These are phyloP conservation scores for Ormyrus thymus DNA, from an alignment of 2,888 invertebrate species.

Conservation along the genomic window DNA sequence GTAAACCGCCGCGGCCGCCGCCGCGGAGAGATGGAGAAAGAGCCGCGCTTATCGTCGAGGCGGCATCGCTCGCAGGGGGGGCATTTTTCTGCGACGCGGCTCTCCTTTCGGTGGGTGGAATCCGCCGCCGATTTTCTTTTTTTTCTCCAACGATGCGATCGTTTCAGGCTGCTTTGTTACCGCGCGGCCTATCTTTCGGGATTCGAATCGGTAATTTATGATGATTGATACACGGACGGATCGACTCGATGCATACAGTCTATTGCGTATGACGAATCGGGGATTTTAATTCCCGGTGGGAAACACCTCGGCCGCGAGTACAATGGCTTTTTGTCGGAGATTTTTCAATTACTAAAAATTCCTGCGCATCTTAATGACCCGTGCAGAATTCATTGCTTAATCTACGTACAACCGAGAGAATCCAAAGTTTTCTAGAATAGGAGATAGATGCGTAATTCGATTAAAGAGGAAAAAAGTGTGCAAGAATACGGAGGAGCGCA, in stretches of 20 bases:
- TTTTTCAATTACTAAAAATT: too few species aligned
- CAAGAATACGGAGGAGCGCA: too few species aligned
- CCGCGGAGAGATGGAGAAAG: too few species aligned
- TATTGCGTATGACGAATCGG: too few species aligned
- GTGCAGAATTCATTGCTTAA: too few species aligned
- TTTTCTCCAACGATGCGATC: constrained; percentile 4
- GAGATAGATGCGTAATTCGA: not conserved
- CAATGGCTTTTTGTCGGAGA: too few species aligned
- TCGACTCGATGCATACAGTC: too few species aligned
- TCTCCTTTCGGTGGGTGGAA: not conserved
- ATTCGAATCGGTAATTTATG: constrained; percentile 41
- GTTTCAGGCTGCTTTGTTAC: constrained; percentile 25
- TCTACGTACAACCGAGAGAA: not conserved
- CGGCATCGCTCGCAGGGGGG: constrained; percentile 18
- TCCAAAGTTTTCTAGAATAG: not conserved
- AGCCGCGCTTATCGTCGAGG: constrained; percentile 25
- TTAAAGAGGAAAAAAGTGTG: too few species aligned
- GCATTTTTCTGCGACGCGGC: not conserved
- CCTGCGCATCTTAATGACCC: too few species aligned
- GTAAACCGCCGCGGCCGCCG: too few species aligned
- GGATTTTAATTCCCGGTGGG: too few species aligned
- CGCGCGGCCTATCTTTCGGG: not conserved
- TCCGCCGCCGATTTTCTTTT: not conserved
- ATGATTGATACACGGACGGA: constrained; percentile 38
- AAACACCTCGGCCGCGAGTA: too few species aligned